These are phyloP conservation scores for Agonopterix arenella DNA, from an alignment of 2,888 invertebrate genomes.

Conservation along the genomic window DNA sequence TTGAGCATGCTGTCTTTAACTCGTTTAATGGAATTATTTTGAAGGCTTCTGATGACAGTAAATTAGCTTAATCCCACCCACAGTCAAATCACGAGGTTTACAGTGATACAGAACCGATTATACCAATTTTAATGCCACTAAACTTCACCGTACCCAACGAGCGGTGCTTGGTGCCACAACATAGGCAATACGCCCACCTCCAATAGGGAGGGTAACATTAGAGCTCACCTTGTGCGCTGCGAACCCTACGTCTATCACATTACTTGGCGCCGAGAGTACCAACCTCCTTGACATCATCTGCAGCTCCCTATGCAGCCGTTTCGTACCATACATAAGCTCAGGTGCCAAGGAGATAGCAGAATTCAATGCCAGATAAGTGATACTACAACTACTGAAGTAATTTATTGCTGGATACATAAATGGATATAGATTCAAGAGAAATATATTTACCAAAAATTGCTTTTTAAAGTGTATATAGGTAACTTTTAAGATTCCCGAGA, in stretches of 20 bases:
- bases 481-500: constrained; percentile 74
- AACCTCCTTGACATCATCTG: constrained; percentile 21
- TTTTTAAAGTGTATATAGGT: constrained; percentile 73
- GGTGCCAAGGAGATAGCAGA: constrained; percentile 25
- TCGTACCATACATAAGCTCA: neutral
- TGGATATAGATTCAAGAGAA: constrained; percentile 75
- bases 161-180: constrained; percentile 72
- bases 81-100: constrained; percentile 33
- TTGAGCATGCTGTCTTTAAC: constrained; percentile 53
- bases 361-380: constrained; percentile 54
- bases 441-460: constrained; percentile 72
- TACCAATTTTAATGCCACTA: constrained; percentile 38
- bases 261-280: constrained; percentile 41
- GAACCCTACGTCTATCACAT: constrained; percentile 61
- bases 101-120: constrained; percentile 27
- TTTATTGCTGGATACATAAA: constrained; percentile 77
- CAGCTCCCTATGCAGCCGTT: constrained; percentile 7
- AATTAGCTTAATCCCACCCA: constrained; percentile 42
- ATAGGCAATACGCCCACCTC: constrained; percentile 76
- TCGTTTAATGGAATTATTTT: constrained; percentile 45
- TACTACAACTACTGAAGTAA: constrained; percentile 71
- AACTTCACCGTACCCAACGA: constrained; percentile 56
- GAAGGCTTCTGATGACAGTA: constrained; percentile 21
- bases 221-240: constrained; percentile 77
- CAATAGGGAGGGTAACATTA: constrained; percentile 75